Evolutionary conservation across 2,888 invertebrate species (phyloP).

Genomic region (Mesochorus sp.): DNA sequence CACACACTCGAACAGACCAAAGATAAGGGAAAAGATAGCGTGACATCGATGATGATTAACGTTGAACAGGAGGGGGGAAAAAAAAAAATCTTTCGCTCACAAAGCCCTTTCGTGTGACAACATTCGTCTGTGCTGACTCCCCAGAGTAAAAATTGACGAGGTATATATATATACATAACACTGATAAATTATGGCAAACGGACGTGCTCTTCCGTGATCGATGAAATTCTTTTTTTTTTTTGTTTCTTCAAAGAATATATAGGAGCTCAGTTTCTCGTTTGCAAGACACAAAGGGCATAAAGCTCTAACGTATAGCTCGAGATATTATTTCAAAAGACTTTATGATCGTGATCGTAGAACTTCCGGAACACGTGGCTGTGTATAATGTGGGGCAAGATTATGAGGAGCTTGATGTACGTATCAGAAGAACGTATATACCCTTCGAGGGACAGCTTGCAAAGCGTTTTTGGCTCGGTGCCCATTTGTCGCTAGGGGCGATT

Average conservation of each 20-base stretch:
- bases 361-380: slow-evolving; percentile 22
- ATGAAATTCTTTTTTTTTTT: background rate
- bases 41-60: slow-evolving; percentile 2
- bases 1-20: background rate
- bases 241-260: background rate
- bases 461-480: slow-evolving; percentile 47
- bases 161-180: too few relatives aligned
- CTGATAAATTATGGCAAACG: background rate
- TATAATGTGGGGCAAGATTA: background rate
- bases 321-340: slow-evolving; percentile 12
- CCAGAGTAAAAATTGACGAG: background rate
- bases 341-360: slow-evolving; percentile 35
- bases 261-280: background rate
- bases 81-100: background rate
- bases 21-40: background rate
- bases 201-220: background rate
- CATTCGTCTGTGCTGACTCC: too few relatives aligned
- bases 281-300: too few relatives aligned
- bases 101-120: slow-evolving; percentile 1
- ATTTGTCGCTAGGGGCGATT: slow-evolving; percentile 25
- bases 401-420: background rate
- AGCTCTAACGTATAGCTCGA: background rate
- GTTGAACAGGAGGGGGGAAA: slow-evolving; percentile 3
- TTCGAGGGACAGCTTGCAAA: slow-evolving; percentile 7
- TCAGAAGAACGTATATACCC: background rate